Evolutionary conservation across 2,797 vertebrate species (phyloP).

Genomic region (Myoxocephalus aenaeus): DNA sequence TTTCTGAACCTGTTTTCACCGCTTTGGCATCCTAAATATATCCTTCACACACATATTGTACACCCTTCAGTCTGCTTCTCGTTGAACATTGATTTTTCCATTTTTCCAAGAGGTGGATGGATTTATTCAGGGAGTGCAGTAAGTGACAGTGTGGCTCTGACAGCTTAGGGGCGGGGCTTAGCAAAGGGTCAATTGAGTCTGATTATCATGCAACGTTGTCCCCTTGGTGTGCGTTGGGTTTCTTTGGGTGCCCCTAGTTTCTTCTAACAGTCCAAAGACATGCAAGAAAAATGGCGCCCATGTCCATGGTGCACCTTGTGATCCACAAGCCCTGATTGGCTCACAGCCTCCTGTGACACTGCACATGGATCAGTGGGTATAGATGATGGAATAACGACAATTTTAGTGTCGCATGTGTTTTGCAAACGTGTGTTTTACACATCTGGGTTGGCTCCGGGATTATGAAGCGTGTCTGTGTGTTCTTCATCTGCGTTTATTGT

Average conservation of each 20-base stretch:
- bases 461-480: background rate
- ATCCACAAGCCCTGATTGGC: background rate
- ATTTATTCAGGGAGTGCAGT: too few relatives aligned
- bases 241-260: background rate
- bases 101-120: too few relatives aligned
- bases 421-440: too few relatives aligned
- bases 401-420: background rate
- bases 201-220: background rate
- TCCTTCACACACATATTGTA: too few relatives aligned
- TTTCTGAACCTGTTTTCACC: too few relatives aligned
- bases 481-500: slow-evolving; percentile 1
- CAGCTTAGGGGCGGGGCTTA: background rate
- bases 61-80: too few relatives aligned
- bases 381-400: background rate
- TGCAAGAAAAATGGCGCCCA: background rate
- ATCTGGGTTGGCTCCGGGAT: background rate
- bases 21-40: too few relatives aligned
- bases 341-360: background rate
- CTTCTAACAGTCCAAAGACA: background rate
- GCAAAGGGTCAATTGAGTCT: background rate
- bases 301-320: background rate
- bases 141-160: background rate
- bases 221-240: background rate
- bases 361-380: background rate
- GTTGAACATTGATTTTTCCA: too few relatives aligned